A percentile compares a stretch with the other conserved stretches of the same genome.
Conservation (phyloP, 2,113 vertebrate genomes). For the Hymenochirus boettgeri region DNA sequence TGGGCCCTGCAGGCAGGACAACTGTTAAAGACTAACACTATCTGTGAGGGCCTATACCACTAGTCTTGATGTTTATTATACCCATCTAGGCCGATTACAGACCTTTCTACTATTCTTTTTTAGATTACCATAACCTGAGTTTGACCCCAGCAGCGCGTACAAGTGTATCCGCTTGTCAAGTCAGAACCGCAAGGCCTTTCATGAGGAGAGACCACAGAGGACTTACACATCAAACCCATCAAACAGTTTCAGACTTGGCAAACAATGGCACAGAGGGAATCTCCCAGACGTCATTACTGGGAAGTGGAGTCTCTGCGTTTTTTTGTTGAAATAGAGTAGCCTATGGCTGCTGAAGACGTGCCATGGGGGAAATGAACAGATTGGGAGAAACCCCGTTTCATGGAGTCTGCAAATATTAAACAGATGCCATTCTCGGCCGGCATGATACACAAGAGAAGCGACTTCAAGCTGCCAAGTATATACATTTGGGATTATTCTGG, state of each 20-base stretch:
- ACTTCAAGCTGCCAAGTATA: slow-evolving; percentile 47
- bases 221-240: slow-evolving; percentile 41
- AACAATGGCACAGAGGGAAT: slow-evolving; percentile 76
- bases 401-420: slow-evolving; percentile 88
- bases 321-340: slow-evolving; percentile 79
- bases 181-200: slow-evolving; percentile 67
- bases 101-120: slow-evolving; percentile 16
- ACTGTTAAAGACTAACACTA: too few species aligned
- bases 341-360: slow-evolving; percentile 64
- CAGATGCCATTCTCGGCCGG: slow-evolving; percentile 75
- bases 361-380: slow-evolving; percentile 63
- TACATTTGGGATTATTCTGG: slow-evolving; percentile 77
- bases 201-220: slow-evolving; percentile 44
- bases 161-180: slow-evolving; percentile 70
- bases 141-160: slow-evolving; percentile 78
- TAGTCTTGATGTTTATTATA: too few species aligned
- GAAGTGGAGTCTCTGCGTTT: slow-evolving; percentile 77
- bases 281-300: slow-evolving; percentile 76
- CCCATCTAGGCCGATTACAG: too few species aligned
- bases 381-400: slow-evolving; percentile 77
- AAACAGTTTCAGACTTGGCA: slow-evolving; percentile 81
- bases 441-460: slow-evolving; percentile 59
- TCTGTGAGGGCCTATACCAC: too few species aligned
- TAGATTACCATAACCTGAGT: slow-evolving; percentile 79
- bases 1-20: too few species aligned